Conservation (phyloP, 2,797 vertebrate genomes). For the Cygnus olor region DNA sequence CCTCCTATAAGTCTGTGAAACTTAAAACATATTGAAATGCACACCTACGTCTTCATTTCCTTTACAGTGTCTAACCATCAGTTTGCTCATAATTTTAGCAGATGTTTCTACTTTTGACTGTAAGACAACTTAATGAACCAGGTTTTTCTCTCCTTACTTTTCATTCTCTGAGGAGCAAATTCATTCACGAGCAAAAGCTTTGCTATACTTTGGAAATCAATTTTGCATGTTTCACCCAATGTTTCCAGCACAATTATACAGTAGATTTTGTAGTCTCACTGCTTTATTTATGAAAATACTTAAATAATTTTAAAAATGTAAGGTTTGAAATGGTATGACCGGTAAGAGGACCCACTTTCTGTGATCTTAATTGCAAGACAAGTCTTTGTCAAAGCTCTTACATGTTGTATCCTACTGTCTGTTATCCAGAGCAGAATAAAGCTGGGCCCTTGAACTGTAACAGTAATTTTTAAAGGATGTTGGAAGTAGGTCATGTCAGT, state of each 20-base stretch:
- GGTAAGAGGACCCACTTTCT: slow-evolving; percentile 16
- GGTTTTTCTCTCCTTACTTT: neutral
- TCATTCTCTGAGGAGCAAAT: neutral
- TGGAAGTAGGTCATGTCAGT: neutral
- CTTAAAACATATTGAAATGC: neutral
- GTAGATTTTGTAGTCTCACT: neutral
- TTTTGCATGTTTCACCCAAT: slow-evolving; percentile 46
- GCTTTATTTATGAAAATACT: slow-evolving; percentile 37
- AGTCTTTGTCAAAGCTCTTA: slow-evolving; percentile 14
- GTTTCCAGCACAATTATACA: slow-evolving; percentile 35
- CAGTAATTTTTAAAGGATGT: neutral
- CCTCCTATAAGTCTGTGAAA: neutral
- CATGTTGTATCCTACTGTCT: neutral
- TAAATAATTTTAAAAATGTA: slow-evolving; percentile 53
- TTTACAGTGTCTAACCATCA: neutral
- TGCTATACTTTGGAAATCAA: slow-evolving; percentile 44
- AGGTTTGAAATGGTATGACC: neutral
- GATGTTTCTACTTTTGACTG: slow-evolving; percentile 33
- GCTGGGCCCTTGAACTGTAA: neutral
- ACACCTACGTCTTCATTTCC: neutral
- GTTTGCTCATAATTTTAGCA: slow-evolving; percentile 3
- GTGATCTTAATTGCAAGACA: neutral
- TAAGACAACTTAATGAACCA: slow-evolving; percentile 37
- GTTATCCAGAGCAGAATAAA: slow-evolving; percentile 38
- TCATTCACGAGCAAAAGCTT: slow-evolving; percentile 22